Conservation (phyloP, 2,113 vertebrate species). For the Hypocryptadius cinnamomeus region DNA sequence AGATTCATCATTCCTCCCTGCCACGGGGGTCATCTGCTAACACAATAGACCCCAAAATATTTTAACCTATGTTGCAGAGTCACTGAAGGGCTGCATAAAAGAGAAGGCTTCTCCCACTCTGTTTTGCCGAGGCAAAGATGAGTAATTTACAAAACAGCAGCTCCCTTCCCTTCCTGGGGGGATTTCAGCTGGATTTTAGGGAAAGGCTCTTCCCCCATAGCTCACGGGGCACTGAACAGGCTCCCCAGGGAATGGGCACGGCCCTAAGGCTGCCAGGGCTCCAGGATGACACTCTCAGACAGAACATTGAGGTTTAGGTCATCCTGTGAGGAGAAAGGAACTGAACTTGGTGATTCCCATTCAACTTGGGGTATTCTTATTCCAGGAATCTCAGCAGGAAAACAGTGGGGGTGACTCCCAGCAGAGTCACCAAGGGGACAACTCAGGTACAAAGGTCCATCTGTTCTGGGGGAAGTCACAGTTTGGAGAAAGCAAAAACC, state of each 20-base stretch:
- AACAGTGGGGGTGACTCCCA: background rate
- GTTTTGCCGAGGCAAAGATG: background rate
- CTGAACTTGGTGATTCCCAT: no score
- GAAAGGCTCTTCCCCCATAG: background rate
- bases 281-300: no score
- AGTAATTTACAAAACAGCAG: fast-evolving
- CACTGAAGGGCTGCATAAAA: background rate
- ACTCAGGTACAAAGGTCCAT: background rate
- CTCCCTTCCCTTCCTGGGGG: background rate
- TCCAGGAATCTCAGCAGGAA: background rate
- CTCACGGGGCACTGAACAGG: background rate
- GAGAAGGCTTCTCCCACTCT: background rate
- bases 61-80: background rate
- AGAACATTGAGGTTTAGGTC: background rate
- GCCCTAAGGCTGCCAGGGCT: background rate
- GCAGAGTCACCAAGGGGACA: background rate
- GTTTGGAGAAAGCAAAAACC: background rate
- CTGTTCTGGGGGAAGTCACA: background rate
- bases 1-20: no score
- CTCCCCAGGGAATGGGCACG: fast-evolving
- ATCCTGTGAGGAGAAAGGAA: background rate
- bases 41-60: background rate
- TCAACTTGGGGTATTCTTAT: background rate
- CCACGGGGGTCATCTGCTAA: no score
- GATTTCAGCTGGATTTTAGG: background rate